Evolutionary conservation across 2,797 vertebrate genomes (phyloP).

Genomic region (Scomberomorus guttatus): DNA sequence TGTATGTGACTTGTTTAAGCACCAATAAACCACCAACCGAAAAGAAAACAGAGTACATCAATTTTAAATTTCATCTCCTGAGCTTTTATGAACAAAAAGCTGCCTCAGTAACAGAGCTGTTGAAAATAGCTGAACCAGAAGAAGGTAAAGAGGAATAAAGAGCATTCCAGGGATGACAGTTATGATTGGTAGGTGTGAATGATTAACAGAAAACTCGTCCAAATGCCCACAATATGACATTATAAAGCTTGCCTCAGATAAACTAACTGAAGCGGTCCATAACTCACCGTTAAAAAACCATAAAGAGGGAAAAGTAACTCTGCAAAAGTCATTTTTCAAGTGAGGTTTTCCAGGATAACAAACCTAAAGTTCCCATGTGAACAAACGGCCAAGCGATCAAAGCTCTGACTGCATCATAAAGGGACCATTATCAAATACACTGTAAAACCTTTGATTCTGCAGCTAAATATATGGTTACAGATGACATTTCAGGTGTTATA

Average conservation of each 20-base stretch:
- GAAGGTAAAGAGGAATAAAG: slow-evolving; percentile 58
- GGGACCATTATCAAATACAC: slow-evolving; percentile 66
- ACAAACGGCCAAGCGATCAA: slow-evolving; percentile 67
- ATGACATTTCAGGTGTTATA: slow-evolving; percentile 25
- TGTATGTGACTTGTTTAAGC: slow-evolving; percentile 25
- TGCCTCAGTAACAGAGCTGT: slow-evolving; percentile 47
- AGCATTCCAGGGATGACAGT: slow-evolving; percentile 72
- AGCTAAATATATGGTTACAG: slow-evolving; percentile 29
- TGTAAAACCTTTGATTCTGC: slow-evolving; percentile 40
- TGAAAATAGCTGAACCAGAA: slow-evolving; percentile 66
- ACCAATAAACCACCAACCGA: slow-evolving; percentile 48
- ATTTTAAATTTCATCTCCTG: slow-evolving; percentile 52
- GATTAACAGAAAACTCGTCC: slow-evolving; percentile 70
- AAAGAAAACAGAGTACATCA: slow-evolving; percentile 58
- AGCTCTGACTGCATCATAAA: slow-evolving; percentile 62
- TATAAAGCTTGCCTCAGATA: slow-evolving; percentile 67
- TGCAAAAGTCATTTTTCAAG: slow-evolving; percentile 76
- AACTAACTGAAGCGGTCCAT: slow-evolving; percentile 63
- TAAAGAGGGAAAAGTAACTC: slow-evolving; percentile 72
- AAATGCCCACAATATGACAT: slow-evolving; percentile 67
- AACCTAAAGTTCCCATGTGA: slow-evolving; percentile 73
- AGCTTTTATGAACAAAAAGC: slow-evolving; percentile 45
- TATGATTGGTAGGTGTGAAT: slow-evolving; percentile 83
- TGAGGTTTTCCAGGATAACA: slow-evolving; percentile 80
- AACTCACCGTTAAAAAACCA: slow-evolving; percentile 75